Evolutionary conservation across 2,888 invertebrate species (phyloP), one percentile per base, ranked within the genome.

Genomic region (Hanleya hanleyi): DNA sequence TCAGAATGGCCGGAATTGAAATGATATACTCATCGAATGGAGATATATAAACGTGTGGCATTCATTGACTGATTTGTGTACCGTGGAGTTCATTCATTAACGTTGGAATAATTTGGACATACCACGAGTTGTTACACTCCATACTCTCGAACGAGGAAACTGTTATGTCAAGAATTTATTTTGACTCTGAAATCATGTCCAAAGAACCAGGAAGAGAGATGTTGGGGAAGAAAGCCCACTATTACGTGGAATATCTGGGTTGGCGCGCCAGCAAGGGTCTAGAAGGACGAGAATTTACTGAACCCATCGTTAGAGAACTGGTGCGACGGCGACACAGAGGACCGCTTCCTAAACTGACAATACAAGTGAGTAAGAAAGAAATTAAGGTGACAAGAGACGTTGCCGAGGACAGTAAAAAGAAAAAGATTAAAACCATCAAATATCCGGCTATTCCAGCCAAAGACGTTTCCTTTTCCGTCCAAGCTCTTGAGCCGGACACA

Each of bases 241-340:
- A 91, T 81, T 92, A 92, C 80, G 92, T 92, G 41, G 91, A 92
- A 90, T 92, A 98, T 92, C 93, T 98, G 86, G 98, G 98, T 32
- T 97, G 98, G 84, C 96, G 97, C 92, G 98, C 98, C 92, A 96
- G 96, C 73, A 94, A 96, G 83, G 97, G 96, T 0, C 92, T 97
- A 35, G 92, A 96, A 0, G 97, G 97, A 37, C 94, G 95, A 83
- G 95, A 96, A 88, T 96, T 88, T 77, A 95, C 97, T 70, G 92
- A 96, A 73, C 95, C 96, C 15, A 96, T 96, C 73, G 94, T 97
- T 82, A 93, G 94, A 81, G 94, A 96, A 87, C 92, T 98, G 78
- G 94, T 97, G 83, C 95, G 95, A 87, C 93, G 97, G 83, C 95
- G 97, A 80, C 93, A 94, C 78, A 94, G 96, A 86, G 94, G 96